phyloP scores from a whole-genome alignment of 2,113 vertebrate genomes.

The Poeciliopsis retropinna region DNA sequence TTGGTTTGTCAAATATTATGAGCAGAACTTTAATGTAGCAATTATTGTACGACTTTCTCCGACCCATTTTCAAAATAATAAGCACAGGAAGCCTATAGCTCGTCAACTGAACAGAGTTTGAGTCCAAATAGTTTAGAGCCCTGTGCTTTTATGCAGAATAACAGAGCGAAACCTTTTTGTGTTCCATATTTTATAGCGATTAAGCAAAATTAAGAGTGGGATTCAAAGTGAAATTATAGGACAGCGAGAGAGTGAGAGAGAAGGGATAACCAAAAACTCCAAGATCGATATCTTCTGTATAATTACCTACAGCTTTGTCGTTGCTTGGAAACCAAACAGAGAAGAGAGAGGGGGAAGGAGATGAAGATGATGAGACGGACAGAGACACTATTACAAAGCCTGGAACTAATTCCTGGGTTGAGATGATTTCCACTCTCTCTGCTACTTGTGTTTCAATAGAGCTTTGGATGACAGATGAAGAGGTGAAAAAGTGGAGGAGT shows the following conservation, averaged over 20 bases:
- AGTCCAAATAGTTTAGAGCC: slow-evolving; percentile 33
- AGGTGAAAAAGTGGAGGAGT: background rate
- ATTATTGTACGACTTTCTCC: slow-evolving; percentile 16
- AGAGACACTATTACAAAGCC: slow-evolving; percentile 13
- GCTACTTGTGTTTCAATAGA: slow-evolving; percentile 18
- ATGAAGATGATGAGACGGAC: slow-evolving; percentile 14
- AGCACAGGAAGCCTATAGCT: slow-evolving; percentile 25
- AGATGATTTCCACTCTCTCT: slow-evolving; percentile 19
- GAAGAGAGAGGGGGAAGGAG: slow-evolving; percentile 26
- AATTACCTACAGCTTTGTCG: slow-evolving; percentile 71
- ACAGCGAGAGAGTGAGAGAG: background rate
- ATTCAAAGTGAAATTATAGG: slow-evolving; percentile 31
- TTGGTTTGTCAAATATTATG: background rate
- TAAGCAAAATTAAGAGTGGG: slow-evolving; percentile 54
- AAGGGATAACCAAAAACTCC: slow-evolving; percentile 23
- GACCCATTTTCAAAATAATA: slow-evolving; percentile 57
- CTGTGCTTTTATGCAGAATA: slow-evolving; percentile 34
- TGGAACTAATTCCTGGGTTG: slow-evolving; percentile 37
- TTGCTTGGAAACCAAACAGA: slow-evolving; percentile 66
- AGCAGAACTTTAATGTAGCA: slow-evolving; percentile 6
- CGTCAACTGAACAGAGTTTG: slow-evolving; percentile 13
- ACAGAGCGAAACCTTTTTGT: slow-evolving; percentile 1
- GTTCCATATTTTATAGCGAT: slow-evolving; percentile 10
- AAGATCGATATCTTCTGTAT: slow-evolving; percentile 65
- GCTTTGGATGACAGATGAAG: background rate